These are phyloP conservation scores for Malthinus flaveolus DNA, from an alignment of 2,888 invertebrate genomes.

Conservation along the genomic window DNA sequence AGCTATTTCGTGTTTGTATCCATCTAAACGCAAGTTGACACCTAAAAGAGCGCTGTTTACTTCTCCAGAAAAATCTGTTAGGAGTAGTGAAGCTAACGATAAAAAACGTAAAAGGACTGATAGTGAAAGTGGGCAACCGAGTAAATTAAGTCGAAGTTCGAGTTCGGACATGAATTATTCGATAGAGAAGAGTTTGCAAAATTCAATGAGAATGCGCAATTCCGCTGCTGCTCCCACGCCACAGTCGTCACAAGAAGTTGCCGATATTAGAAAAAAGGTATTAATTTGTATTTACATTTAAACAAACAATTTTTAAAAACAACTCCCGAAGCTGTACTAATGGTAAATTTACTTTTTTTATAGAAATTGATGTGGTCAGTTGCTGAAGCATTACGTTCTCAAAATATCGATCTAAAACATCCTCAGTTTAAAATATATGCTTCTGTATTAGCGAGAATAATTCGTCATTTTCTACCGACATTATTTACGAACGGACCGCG, in stretches of 20 bases:
- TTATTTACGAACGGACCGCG: conserved; percentile 53
- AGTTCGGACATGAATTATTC: conserved; percentile 60
- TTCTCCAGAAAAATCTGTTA: conserved; percentile 59
- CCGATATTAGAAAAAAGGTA: conserved; percentile 68
- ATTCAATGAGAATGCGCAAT: conserved; percentile 24
- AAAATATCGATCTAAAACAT: conserved; percentile 71
- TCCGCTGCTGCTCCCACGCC: background rate
- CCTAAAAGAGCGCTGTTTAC: conserved; percentile 70
- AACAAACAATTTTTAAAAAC: background rate
- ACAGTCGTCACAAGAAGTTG: conserved; percentile 54
- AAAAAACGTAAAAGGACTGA: conserved; percentile 60
- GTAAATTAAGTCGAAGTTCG: conserved; percentile 62
- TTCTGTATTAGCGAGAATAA: conserved; percentile 67
- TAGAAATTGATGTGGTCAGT: conserved; percentile 84
- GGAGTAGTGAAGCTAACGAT: conserved; percentile 36
- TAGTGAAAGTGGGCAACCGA: conserved; percentile 42
- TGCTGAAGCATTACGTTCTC: conserved; percentile 71
- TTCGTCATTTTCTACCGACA: conserved; percentile 66
- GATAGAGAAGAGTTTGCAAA: conserved; percentile 1
- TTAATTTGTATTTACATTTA: conserved; percentile 7
- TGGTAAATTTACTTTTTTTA: conserved; percentile 5
- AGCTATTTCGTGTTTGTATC: conserved; percentile 33
- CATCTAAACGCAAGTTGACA: conserved; percentile 49
- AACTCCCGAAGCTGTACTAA: background rate
- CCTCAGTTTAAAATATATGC: conserved; percentile 74